Base-by-base conservation (phyloP, 2,888 invertebrate species). In the Himalopsyche japonica region DNA sequence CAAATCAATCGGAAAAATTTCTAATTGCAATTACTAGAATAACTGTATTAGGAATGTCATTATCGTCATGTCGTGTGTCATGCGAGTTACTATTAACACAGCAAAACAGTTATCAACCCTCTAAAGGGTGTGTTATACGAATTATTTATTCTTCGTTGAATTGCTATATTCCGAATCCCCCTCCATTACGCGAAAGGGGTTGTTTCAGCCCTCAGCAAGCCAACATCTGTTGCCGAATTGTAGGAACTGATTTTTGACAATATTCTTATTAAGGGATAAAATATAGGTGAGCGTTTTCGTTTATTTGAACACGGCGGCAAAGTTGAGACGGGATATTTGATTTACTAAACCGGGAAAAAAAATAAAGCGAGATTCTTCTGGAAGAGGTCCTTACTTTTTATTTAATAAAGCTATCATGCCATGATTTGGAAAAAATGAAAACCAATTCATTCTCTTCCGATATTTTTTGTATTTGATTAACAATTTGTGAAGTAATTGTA, bases 141-240 rank as follows among this genome's bases (percentile, higher is more conserved):
- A 86, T 84, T 86, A 86, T 86, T 86, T 86, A 86, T 86, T 84
- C 84, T 80, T 70, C 82, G 70, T 70, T 30, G 70, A 70, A 70
- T 70, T 70, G 70, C 27, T 70, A 30, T 70, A 70, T 70, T 27
- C 70, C 77, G 82, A 43, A 76, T 78, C 83, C 83, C 86, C 83
- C 57, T 81, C 83, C 81, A 57, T 76, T 57, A 43, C 43, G 49
- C 80, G 15, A 15, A 81, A 81, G 30, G 76, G 83, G 83, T 64
- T 34, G 82, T 24, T n/a, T 57, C 76, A 80, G 76, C 70, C 81
- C 76, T 77, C 70, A 30, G 64, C 76, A 48, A 37, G 34, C 70
- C 81, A 76, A 85, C 86, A 86, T 86, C 86, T 86, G 86, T 86
- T 86, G 84, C 86, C 82, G 76, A 84, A 80, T 85, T 85, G 86